A percentile compares a stretch with the other conserved stretches of the same genome.
These are phyloP conservation scores for Ganaspis brasiliensis DNA, from an alignment of 2,888 invertebrate species.

Conservation along the genomic window DNA sequence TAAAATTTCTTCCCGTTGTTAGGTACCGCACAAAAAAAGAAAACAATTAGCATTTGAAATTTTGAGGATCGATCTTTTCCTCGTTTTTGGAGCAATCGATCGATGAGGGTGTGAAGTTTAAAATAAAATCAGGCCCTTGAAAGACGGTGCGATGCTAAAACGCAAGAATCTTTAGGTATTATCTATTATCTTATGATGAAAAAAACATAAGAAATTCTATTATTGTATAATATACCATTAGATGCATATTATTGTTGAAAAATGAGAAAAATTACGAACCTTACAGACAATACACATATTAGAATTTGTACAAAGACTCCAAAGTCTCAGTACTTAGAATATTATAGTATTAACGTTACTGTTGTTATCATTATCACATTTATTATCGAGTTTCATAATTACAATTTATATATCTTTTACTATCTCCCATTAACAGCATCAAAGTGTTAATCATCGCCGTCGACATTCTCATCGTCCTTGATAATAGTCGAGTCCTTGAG, in stretches of 20 bases:
- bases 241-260: constrained; percentile 67
- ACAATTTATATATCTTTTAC: constrained; percentile 65
- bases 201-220: constrained; percentile 64
- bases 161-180: constrained; percentile 40
- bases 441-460: constrained; percentile 44
- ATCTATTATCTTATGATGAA: constrained; percentile 50
- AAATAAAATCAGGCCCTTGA: constrained; percentile 16
- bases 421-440: constrained; percentile 54
- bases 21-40: constrained; percentile 20
- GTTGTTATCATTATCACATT: constrained; percentile 69
- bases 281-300: constrained; percentile 70
- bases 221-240: constrained; percentile 67
- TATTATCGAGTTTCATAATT: constrained; percentile 66
- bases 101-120: constrained; percentile 18
- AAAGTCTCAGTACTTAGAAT: constrained; percentile 62
- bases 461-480: constrained; percentile 49
- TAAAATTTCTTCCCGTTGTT: constrained; percentile 32
- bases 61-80: constrained; percentile 23
- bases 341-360: constrained; percentile 69
- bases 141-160: constrained; percentile 38
- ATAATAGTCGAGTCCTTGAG: constrained; percentile 25
- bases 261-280: constrained; percentile 66
- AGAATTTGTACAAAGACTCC: constrained; percentile 64
- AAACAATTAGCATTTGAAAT: constrained; percentile 28
- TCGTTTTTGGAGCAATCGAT: constrained; percentile 31